phyloP scores from a whole-genome alignment of 2,797 vertebrate species.

The Acomys russatus region DNA sequence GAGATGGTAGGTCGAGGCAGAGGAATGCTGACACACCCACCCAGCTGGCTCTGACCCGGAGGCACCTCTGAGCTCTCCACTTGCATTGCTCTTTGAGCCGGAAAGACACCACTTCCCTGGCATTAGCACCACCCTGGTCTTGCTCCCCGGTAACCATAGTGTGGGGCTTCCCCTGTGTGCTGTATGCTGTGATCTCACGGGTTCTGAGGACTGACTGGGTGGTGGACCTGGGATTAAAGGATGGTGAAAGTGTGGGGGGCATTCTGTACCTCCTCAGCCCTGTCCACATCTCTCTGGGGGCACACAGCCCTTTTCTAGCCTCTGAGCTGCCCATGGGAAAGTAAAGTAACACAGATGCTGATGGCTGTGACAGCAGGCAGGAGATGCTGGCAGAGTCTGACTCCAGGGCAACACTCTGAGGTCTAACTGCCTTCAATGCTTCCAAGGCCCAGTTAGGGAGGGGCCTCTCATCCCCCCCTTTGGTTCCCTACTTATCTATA shows the following conservation, averaged over 20 bases:
- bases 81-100: conserved; percentile 17
- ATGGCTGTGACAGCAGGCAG: not conserved
- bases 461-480: not conserved
- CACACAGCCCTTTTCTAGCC: not conserved
- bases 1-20: not conserved
- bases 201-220: not conserved
- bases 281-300: not conserved
- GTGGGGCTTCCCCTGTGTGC: not conserved
- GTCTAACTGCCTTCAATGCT: not conserved
- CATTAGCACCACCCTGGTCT: not conserved
- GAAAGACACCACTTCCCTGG: conserved; percentile 26
- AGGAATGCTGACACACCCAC: not conserved
- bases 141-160: not conserved
- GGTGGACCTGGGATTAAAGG: not conserved
- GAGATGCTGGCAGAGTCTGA: not conserved
- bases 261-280: not conserved
- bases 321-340: not conserved
- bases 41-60: not conserved
- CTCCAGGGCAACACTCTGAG: not conserved
- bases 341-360: not conserved
- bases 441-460: not conserved
- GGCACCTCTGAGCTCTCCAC: not conserved
- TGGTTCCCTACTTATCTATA: not conserved
- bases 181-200: not conserved
- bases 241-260: not conserved